phyloP scores from a whole-genome alignment of 2,113 vertebrate genomes.

The Struthidea cinerea region DNA sequence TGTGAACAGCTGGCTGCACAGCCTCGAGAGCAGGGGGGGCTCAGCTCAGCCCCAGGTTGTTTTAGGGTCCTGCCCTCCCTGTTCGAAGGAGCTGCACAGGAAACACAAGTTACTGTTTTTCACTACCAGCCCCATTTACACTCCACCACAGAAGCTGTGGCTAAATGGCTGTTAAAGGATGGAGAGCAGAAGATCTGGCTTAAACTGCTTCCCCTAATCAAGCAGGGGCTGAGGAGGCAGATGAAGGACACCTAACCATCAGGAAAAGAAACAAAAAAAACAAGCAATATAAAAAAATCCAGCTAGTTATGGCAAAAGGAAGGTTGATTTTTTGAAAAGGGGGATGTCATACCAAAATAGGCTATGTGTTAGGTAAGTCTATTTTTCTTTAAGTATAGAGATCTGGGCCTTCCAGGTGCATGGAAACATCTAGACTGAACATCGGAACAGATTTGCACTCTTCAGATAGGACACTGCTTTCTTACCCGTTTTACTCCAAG shows the following conservation, averaged over 20 bases:
- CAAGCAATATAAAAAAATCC: accelerated
- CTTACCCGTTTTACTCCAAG: not conserved
- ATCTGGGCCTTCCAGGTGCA: not conserved
- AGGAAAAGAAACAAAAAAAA: not conserved
- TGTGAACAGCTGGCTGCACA: slow-evolving; percentile 34
- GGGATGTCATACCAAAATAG: not conserved
- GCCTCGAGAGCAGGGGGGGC: not conserved
- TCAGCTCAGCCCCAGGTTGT: not conserved
- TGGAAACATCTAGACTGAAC: not conserved
- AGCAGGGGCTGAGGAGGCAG: not conserved
- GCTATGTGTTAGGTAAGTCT: not conserved
- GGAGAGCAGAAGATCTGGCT: not conserved
- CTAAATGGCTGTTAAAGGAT: not conserved
- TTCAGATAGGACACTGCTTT: accelerated
- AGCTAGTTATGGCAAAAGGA: not conserved
- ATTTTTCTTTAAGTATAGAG: not conserved
- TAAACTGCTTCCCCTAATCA: not conserved
- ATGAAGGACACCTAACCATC: not conserved
- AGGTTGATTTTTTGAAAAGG: not conserved
- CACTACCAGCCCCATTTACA: not conserved
- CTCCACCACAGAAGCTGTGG: not conserved
- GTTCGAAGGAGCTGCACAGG: not conserved
- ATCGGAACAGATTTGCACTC: not conserved
- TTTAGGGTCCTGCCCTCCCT: not conserved
- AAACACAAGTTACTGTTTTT: not conserved